Evolutionary conservation across 2,113 vertebrate species (phyloP).

Genomic region (Speoplatyrhinus poulsoni): DNA sequence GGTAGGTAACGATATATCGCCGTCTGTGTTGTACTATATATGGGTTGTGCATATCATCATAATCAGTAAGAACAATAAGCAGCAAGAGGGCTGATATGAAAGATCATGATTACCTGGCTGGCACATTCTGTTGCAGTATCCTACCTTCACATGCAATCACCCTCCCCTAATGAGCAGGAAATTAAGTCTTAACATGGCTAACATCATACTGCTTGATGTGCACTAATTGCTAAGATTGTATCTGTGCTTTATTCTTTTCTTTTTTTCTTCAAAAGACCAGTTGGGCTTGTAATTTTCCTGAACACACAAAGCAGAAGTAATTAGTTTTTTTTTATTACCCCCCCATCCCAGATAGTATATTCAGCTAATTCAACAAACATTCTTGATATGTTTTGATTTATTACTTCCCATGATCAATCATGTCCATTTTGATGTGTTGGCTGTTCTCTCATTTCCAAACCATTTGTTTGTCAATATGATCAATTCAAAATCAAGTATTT

Average conservation of each 20-base stretch:
- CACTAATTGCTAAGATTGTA: conserved; percentile 81
- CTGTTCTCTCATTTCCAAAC: too few species aligned
- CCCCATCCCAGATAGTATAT: too few species aligned
- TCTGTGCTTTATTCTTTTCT: conserved; percentile 47
- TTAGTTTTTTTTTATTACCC: too few species aligned
- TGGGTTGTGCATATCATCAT: conserved; percentile 11
- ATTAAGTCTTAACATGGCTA: conserved; percentile 74
- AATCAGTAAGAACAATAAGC: background rate
- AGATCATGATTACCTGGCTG: conserved; percentile 2
- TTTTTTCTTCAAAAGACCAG: conserved; percentile 78
- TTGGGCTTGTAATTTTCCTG: conserved; percentile 76
- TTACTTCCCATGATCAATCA: too few species aligned
- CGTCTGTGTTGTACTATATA: background rate
- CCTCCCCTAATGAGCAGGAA: conserved; percentile 75
- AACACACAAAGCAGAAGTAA: conserved; percentile 81
- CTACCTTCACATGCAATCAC: conserved; percentile 49
- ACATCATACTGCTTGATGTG: conserved; percentile 71
- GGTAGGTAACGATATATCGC: too few species aligned
- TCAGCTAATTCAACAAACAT: too few species aligned
- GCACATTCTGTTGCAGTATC: conserved; percentile 15
- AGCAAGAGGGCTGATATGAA: background rate
- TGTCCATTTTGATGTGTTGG: too few species aligned
- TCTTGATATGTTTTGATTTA: too few species aligned
- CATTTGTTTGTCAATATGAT: too few species aligned
- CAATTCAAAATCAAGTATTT: too few species aligned